Conservation (phyloP, 2,113 vertebrate species). For the Gymnocephalus cernua region DNA sequence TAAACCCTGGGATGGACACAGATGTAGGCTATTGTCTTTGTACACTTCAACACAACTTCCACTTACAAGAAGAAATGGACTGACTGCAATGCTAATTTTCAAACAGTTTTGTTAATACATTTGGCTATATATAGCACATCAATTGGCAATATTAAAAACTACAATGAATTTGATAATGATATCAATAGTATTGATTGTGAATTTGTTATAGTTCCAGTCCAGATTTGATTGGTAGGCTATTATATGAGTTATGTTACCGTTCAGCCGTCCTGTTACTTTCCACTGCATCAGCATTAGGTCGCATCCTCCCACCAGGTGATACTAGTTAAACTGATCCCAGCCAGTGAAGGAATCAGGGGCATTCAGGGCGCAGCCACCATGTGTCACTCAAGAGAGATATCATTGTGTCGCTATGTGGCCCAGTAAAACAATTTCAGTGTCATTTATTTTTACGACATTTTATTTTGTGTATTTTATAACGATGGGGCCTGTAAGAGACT, state of each 20-base stretch:
- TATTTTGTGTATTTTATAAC: not conserved
- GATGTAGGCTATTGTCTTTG: no score
- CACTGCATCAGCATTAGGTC: not conserved
- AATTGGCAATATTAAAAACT: not conserved
- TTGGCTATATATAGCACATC: not conserved
- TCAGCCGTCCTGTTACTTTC: not conserved
- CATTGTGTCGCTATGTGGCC: rapidly evolving
- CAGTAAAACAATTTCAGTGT: no score
- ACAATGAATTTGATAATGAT: not conserved
- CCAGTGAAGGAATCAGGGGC: not conserved
- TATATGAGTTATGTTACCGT: not conserved
- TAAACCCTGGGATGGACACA: no score
- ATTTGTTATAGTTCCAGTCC: not conserved
- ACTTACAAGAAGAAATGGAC: not conserved
- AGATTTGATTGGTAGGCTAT: no score
- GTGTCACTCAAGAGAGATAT: no score
- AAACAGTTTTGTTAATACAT: no score
- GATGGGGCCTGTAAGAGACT: not conserved
- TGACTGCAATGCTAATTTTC: no score
- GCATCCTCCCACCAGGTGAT: constrained; percentile 53
- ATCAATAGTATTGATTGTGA: not conserved
- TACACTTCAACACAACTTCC: not conserved
- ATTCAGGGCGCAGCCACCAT: rapidly evolving
- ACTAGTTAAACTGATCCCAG: constrained; percentile 40
- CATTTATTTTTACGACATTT: not conserved